Conservation (phyloP, 1,140 invertebrate species). For the Caenorhabditis briggsae region DNA sequence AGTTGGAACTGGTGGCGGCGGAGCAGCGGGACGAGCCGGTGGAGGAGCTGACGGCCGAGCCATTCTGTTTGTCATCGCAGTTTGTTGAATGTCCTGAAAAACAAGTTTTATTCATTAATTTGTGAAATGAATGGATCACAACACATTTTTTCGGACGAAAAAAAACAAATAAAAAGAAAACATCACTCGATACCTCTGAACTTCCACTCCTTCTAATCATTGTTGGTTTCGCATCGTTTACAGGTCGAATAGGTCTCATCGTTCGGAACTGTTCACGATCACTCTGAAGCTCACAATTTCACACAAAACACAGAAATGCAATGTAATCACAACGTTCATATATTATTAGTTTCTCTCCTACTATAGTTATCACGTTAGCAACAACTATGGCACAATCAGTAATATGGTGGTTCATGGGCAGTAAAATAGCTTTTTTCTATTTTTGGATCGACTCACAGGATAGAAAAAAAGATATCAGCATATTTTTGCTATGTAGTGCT, state of each 20-base stretch:
- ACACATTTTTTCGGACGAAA: background rate
- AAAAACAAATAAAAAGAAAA: background rate
- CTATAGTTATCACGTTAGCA: no score
- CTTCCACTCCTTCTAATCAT: constrained; percentile 30
- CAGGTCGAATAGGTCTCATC: constrained; percentile 18
- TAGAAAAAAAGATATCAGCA: no score
- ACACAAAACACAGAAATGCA: no score
- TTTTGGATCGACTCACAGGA: no score
- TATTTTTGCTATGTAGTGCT: no score
- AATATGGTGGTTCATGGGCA: no score
- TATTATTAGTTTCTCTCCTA: no score
- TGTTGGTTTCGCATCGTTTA: constrained; percentile 1
- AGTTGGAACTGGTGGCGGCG: constrained; percentile 24
- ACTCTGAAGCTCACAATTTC: constrained; percentile 5
- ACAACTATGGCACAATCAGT: no score
- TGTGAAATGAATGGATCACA: no score
- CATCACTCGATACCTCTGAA: constrained; percentile 19
- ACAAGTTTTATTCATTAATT: background rate
- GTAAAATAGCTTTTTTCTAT: no score
- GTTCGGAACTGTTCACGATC: constrained; percentile 42
- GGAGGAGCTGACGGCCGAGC: constrained; percentile 25
- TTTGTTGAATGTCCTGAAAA: constrained; percentile 12
- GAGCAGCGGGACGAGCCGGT: constrained; percentile 27
- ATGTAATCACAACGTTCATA: no score
- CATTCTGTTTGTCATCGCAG: background rate